Evolutionary conservation across 1,140 invertebrate genomes (phyloP).

Genomic region (Caerostris darwini): DNA sequence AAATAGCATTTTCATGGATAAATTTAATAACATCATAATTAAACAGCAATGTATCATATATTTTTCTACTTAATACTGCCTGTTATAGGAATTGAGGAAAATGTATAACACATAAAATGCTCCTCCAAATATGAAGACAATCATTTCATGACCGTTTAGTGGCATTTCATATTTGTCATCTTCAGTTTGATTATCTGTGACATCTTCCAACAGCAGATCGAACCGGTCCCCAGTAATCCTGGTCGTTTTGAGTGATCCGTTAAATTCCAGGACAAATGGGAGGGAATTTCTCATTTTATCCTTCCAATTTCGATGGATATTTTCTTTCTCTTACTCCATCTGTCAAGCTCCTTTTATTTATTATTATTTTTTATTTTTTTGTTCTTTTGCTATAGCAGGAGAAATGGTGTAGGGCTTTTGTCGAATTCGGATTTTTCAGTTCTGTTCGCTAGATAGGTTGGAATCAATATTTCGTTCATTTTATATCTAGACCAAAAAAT

Average conservation of each 20-base stretch:
- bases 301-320: background rate
- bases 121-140: too few relatives aligned
- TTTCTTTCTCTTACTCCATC: background rate
- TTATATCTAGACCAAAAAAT: background rate
- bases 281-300: constrained; percentile 2
- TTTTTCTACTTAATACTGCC: too few relatives aligned
- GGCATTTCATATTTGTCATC: too few relatives aligned
- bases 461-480: background rate
- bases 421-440: constrained; percentile 1
- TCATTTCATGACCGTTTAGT: too few relatives aligned
- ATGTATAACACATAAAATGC: too few relatives aligned
- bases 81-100: too few relatives aligned
- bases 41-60: too few relatives aligned
- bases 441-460: background rate
- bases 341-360: background rate
- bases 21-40: too few relatives aligned
- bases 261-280: background rate
- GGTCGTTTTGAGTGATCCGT: background rate
- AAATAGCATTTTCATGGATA: too few relatives aligned
- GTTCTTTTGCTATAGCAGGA: background rate
- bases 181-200: background rate
- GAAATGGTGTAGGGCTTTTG: background rate
- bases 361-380: too few relatives aligned
- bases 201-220: background rate
- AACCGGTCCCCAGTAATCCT: background rate